A percentile compares a stretch with the other conserved stretches of the same genome.
Evolutionary conservation across 1,140 invertebrate species (phyloP).

Genomic region (Drosophila insularis): DNA sequence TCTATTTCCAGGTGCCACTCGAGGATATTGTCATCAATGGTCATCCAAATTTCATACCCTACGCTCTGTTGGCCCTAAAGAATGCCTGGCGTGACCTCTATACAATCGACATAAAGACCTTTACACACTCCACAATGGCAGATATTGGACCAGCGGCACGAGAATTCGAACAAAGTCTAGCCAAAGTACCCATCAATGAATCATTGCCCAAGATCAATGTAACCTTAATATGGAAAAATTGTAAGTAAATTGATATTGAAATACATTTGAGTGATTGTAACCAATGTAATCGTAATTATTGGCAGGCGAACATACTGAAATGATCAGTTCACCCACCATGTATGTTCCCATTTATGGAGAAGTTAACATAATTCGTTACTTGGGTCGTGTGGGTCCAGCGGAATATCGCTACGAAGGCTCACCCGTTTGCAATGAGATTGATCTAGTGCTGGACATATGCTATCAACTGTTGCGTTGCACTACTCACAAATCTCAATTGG

Average conservation of each 20-base stretch:
- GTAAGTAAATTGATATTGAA: slow-evolving; percentile 41
- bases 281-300: not conserved
- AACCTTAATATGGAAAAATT: slow-evolving; percentile 81
- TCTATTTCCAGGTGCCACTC: slow-evolving; percentile 56
- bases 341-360: slow-evolving; percentile 82
- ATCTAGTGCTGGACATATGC: slow-evolving; percentile 78
- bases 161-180: slow-evolving; percentile 70
- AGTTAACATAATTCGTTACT: slow-evolving; percentile 79
- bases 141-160: slow-evolving; percentile 70
- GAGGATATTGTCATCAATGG: slow-evolving; percentile 81
- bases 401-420: slow-evolving; percentile 76
- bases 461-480: slow-evolving; percentile 77
- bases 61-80: slow-evolving; percentile 75
- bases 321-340: slow-evolving; percentile 81
- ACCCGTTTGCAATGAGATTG: slow-evolving; percentile 74
- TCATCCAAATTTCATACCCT: slow-evolving; percentile 81
- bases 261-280: not conserved
- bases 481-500: slow-evolving; percentile 69
- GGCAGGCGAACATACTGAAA: slow-evolving; percentile 79
- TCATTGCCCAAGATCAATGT: slow-evolving; percentile 69
- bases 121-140: slow-evolving; percentile 77
- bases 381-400: slow-evolving; percentile 73
- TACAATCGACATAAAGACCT: slow-evolving; percentile 76
- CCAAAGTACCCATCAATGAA: slow-evolving; percentile 49
- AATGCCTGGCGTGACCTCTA: slow-evolving; percentile 75